Base-by-base conservation (phyloP, 2,797 vertebrate species). In the Sebastes glaucus region DNA sequence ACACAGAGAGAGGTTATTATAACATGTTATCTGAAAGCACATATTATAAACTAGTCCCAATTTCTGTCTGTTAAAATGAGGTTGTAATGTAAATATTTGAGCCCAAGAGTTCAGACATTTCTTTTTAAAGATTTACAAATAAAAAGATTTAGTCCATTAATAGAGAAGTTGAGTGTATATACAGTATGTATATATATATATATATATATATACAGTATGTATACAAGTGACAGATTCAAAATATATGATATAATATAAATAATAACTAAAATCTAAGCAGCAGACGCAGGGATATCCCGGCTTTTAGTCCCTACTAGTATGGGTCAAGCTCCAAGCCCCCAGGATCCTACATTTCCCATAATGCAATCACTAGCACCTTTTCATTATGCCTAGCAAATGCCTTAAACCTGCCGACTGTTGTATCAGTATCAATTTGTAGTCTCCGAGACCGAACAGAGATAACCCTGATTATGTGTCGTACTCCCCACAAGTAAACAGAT, bases 241-340 rank as follows among this genome's bases (percentile, higher is more conserved):
- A 59, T 18, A 11, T 60, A 30, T 62, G 11, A 32, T 62, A 22
- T n/a, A n/a, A 35, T 42, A n/a, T 62, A n/a, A 62, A 62, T 13
- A 14, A 35, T 4, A 25, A 25, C 16, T 7, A 7, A 2, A 30
- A 20, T 30, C 27, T 60, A 60, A 20, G 57, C 16, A 20, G 18
- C 2, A 20, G 8, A 20, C 0, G 9, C 27, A 14, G 5, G 3
- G 57, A 30, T 27, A 56, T 56, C 67, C 22, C 0, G 1, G 27
- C 22, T 27, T 38, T 52, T 76, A 52, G 18, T 52, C 20, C 20
- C 49, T n/a, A 46, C 49, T n/a, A 20, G 42, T 46, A 46, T 46
- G 42, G 42, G 42, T 52, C 14, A 53, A 60, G n/a, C 4, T 20
- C 42, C 16, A 46, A 46, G 16, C 3, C 4, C 14, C n/a, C 16